phyloP scores from a whole-genome alignment of 2,888 invertebrate genomes.

The Diarsia mendica region DNA sequence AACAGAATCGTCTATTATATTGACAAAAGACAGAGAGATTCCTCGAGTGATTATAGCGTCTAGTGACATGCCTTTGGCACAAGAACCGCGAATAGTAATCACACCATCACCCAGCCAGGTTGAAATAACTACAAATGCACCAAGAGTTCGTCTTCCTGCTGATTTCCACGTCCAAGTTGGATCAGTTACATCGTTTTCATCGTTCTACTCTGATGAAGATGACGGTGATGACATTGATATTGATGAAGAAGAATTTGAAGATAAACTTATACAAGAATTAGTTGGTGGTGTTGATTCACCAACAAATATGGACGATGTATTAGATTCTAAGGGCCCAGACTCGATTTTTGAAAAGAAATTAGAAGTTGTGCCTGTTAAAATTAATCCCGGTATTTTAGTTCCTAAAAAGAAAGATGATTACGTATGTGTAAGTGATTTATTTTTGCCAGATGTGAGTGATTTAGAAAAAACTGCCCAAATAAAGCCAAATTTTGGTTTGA shows the following conservation, averaged over 20 bases:
- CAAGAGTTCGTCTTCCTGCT: slow-evolving; percentile 88
- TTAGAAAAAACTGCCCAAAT: slow-evolving; percentile 85
- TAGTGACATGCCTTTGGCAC: slow-evolving; percentile 84
- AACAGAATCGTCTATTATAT: slow-evolving; percentile 61
- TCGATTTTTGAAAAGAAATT: slow-evolving; percentile 82
- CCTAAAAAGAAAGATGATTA: slow-evolving; percentile 82
- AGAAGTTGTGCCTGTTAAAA: slow-evolving; percentile 86
- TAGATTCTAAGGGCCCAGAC: slow-evolving; percentile 87
- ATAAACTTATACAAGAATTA: slow-evolving; percentile 85
- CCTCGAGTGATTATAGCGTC: slow-evolving; percentile 90
- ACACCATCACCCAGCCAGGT: slow-evolving; percentile 88
- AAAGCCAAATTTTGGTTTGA: slow-evolving; percentile 85
- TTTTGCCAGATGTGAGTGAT: slow-evolving; percentile 80
- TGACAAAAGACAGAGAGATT: slow-evolving; percentile 77
- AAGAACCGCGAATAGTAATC: slow-evolving; percentile 91
- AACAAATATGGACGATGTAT: slow-evolving; percentile 77
- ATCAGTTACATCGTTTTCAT: slow-evolving; percentile 82
- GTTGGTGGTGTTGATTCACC: slow-evolving; percentile 87
- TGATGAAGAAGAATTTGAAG: slow-evolving; percentile 84
- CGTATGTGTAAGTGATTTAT: slow-evolving; percentile 82
- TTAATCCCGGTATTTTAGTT: slow-evolving; percentile 76
- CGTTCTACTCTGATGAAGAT: slow-evolving; percentile 83
- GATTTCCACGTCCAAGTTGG: slow-evolving; percentile 84
- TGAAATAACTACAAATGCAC: slow-evolving; percentile 82
- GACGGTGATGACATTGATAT: slow-evolving; percentile 75